Conservation (phyloP, 2,113 vertebrate genomes). For the Marcusenius ussheri region DNA sequence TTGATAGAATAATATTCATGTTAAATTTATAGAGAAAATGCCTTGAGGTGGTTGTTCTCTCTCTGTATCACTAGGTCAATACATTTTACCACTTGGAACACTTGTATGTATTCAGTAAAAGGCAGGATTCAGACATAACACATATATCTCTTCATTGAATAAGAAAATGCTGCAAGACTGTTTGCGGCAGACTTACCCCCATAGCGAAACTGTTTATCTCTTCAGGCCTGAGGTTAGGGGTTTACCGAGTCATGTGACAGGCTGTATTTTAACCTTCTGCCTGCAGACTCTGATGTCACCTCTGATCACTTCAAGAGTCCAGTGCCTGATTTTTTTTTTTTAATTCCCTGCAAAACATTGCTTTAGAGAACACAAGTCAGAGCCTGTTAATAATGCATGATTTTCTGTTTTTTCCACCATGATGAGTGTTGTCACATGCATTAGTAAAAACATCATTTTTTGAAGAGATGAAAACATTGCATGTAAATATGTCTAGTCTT, state of each 20-base stretch:
- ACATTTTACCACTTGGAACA: neutral
- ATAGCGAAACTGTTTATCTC: conserved; percentile 48
- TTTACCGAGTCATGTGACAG: conserved; percentile 54
- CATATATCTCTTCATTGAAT: conserved; percentile 38
- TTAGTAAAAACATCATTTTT: neutral
- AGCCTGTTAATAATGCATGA: conserved; percentile 30
- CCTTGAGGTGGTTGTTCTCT: neutral
- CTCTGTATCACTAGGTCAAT: neutral
- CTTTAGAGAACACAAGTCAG: conserved; percentile 43
- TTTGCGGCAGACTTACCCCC: conserved; percentile 35
- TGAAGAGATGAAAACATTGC: conserved; percentile 21
- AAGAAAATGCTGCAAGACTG: conserved; percentile 41
- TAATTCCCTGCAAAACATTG: conserved; percentile 44
- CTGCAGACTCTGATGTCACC: conserved; percentile 64
- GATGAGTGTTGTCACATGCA: conserved; percentile 33
- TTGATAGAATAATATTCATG: neutral
- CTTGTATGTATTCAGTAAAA: conserved; percentile 22
- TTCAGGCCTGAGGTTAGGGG: conserved; percentile 56
- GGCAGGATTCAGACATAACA: conserved; percentile 31
- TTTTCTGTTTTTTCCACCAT: conserved; percentile 5
- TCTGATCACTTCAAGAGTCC: conserved; percentile 60
- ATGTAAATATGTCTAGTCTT: conserved; percentile 18
- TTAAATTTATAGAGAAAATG: neutral
- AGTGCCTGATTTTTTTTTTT: conserved; percentile 38
- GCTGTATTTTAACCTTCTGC: conserved; percentile 63